A percentile compares a stretch with the other conserved stretches of the same genome.
Conservation (phyloP, 2,888 invertebrate genomes). For the Argyra leucocephala region DNA sequence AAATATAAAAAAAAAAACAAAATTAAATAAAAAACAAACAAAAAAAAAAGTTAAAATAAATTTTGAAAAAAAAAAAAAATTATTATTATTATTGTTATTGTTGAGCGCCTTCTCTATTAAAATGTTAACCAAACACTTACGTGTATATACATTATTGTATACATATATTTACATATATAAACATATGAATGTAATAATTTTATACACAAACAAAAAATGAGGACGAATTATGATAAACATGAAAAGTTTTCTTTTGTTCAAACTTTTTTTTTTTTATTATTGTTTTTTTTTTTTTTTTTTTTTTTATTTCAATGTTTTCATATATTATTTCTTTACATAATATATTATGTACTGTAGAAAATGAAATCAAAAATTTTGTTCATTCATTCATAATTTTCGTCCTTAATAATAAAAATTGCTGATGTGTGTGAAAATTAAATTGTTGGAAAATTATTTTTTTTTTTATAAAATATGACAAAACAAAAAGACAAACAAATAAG, state of each 20-base stretch:
- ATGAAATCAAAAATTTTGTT: not conserved
- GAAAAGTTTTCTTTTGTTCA: not conserved
- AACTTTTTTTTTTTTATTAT: not conserved
- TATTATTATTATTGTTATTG: no score
- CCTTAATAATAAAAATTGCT: not conserved
- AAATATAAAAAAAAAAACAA: no score
- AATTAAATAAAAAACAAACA: not conserved
- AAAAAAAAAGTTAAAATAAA: not conserved
- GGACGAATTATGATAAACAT: not conserved
- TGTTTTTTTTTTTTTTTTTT: not conserved
- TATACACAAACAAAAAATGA: not conserved
- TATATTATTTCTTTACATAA: no score
- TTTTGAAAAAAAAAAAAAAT: not conserved
- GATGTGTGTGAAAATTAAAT: not conserved
- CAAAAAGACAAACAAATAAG: not conserved
- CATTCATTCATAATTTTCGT: not conserved
- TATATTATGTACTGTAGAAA: no score
- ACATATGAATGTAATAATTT: not conserved
- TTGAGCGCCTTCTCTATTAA: not conserved
- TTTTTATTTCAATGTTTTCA: no score
- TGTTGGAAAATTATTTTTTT: slow-evolving; percentile 1
- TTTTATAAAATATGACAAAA: not conserved
- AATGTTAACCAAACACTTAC: no score
- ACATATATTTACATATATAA: not conserved
- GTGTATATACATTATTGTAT: no score